Evolutionary conservation across 1,140 invertebrate species (phyloP), one percentile per base, ranked within the genome.

Genomic region (Drosophila parvula): DNA sequence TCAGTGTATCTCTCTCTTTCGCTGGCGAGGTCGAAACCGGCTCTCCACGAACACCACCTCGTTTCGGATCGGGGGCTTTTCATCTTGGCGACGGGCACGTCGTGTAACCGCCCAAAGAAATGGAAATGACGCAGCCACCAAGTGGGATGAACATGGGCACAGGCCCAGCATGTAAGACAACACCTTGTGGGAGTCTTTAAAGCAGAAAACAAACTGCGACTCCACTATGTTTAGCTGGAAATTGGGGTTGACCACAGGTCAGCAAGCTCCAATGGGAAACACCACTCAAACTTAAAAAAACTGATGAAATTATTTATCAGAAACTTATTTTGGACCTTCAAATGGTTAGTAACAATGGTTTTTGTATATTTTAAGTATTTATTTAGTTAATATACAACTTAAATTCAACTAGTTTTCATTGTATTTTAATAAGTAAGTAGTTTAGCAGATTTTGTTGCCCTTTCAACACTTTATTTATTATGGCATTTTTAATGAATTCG

Each of bases 111-210:
- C 61, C 53, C 74, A 55, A 77, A 77, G 73, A 77, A 60, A 77
- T 77, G 55, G 38, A 68, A 76, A 77, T 76, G 62, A 77, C 74
- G 56, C 74, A 76, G 55, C 55, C 41, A 22, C 14, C 73, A 45
- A 58, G 68, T 70, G 65, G 68, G 51, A 40, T 67, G 65, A 70
- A 38, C 47, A 27, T 65, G 62, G 47, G 51, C 38, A 67, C 65
- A 53, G 65, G 47, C 65, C 47, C 47, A 65, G 61, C 36, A 41
- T 51, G 47, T 48, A 70, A 57, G 50, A 47, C 50, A 58, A 16
- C 18, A 41, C 64, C 22, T 71, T 28, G 65, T 71, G 68, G 67
- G 63, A 56, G 50, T 50, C 27, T 41, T 32, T 57, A 22, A 10
- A 27, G 50, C 14, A 10, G 18, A 18, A 12, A 67, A 10, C 5